phyloP scores from a whole-genome alignment of 2,888 invertebrate genomes.

The Tetragonula carbonaria region DNA sequence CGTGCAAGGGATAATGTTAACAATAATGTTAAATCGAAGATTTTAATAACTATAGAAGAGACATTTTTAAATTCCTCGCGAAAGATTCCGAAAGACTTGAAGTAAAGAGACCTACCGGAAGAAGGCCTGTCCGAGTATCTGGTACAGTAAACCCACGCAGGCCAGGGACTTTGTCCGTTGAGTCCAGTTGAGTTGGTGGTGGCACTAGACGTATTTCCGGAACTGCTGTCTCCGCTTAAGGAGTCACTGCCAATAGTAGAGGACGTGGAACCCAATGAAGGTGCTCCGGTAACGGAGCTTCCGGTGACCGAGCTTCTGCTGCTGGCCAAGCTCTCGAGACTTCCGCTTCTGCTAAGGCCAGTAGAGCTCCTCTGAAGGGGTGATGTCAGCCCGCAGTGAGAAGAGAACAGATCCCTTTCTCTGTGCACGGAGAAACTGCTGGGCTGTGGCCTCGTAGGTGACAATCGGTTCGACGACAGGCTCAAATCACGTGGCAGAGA shows the following conservation, averaged over 20 bases:
- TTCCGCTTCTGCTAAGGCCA: conserved; percentile 81
- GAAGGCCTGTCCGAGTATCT: conserved; percentile 96
- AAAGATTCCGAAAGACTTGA: not conserved
- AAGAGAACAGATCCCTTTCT: conserved; percentile 71
- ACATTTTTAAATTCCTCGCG: too few species aligned
- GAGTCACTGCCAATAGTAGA: conserved; percentile 76
- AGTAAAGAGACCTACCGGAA: conserved; percentile 88
- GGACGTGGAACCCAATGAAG: conserved; percentile 78
- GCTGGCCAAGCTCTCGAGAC: conserved; percentile 81
- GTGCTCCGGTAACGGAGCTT: conserved; percentile 79
- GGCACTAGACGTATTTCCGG: conserved; percentile 63
- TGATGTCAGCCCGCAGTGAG: conserved; percentile 75
- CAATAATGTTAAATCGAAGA: not conserved
- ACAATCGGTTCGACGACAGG: conserved; percentile 71
- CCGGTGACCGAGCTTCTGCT: conserved; percentile 81
- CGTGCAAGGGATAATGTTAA: too few species aligned
- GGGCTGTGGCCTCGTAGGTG: conserved; percentile 71
- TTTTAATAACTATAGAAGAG: too few species aligned
- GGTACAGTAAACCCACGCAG: conserved; percentile 99
- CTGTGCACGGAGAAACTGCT: conserved; percentile 62
- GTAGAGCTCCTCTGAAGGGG: conserved; percentile 74
- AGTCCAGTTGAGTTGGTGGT: conserved; percentile 63
- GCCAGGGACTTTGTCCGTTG: conserved; percentile 89
- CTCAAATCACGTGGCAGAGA: conserved; percentile 76
- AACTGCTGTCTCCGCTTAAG: conserved; percentile 75